These are phyloP conservation scores for Xenopus borealis DNA, from an alignment of 2,113 vertebrate genomes.

Conservation along the genomic window DNA sequence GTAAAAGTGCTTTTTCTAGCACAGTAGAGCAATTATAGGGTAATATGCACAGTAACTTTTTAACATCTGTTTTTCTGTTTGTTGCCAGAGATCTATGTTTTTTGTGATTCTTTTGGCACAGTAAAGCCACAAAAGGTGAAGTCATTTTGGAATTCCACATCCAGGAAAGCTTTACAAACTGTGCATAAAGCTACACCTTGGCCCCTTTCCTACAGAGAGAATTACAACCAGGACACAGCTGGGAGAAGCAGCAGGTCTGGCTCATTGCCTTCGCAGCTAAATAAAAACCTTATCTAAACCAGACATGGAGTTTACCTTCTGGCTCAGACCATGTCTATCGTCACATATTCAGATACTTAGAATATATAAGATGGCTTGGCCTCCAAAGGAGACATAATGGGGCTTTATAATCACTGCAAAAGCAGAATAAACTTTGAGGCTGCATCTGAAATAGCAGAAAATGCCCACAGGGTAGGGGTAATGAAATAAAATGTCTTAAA, in stretches of 20 bases:
- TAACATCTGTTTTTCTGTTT: background rate
- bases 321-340: conserved; percentile 19
- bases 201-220: conserved; percentile 44
- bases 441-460: too few relatives aligned
- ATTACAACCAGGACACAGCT: conserved; percentile 21
- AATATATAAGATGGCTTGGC: conserved; percentile 17
- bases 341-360: background rate
- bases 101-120: background rate
- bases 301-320: conserved; percentile 33
- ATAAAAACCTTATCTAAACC: conserved; percentile 48
- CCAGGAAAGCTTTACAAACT: conserved; percentile 46
- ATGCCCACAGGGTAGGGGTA: too few relatives aligned
- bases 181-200: conserved; percentile 45
- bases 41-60: too few relatives aligned
- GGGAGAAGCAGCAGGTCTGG: conserved; percentile 1
- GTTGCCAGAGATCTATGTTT: background rate
- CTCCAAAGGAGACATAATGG: background rate
- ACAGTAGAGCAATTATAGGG: too few relatives aligned
- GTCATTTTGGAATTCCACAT: conserved; percentile 46
- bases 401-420: background rate
- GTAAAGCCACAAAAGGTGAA: conserved; percentile 42
- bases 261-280: conserved; percentile 37
- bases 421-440: background rate
- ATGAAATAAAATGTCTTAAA: too few relatives aligned
- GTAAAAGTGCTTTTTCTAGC: too few relatives aligned